Base-by-base conservation (phyloP, 2,797 vertebrate species). In the Pangasius djambal region DNA sequence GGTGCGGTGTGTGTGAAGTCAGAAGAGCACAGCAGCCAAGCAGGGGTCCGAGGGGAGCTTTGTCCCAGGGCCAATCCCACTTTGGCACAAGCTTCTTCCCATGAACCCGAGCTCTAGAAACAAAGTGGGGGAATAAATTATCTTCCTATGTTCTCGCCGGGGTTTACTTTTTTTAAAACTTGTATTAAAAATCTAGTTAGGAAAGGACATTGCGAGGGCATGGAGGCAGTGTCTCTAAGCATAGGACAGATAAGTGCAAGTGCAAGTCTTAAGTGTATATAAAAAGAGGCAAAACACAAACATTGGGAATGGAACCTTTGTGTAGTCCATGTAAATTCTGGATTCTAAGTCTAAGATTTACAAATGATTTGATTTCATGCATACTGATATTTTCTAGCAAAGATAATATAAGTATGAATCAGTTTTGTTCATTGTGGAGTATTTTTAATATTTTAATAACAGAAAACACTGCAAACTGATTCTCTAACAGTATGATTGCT, bases 1-100 rank as follows among this genome's bases (percentile, higher is more conserved):
- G 96, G 96, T 96, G 96, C 92, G n/a, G 93, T 89, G 70, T 94
- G 94, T 96, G 94, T 96, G 95, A 95, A 96, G 94, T 96, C 94
- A 95, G 95, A 92, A 92, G 48, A 92, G 90, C 83, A 63, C 86
- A 92, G 88, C 85, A 4, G 95, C 94, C 94, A 95, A 95, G 92
- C 91, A 67, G 3, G 88, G 85, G 89, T 92, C 95, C 93, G 86
- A 86, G 93, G 95, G 94, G 94, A 93, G 93, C 92, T 86, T 91
- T 89, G 93, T 93, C 94, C 92, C 91, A 86, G 83, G 92, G 93
- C 94, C 93, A 94, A 91, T 92, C 92, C 91, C 87, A 88, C 91
- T 93, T 85, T 92, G 93, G 91, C 93, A 94, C 92, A 92, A 92
- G 88, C 84, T 83, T 86, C 91, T 94, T 92, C 93, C 93, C 92